These are phyloP conservation scores for Aegypius monachus DNA, from an alignment of 2,113 vertebrate species.

Conservation along the genomic window DNA sequence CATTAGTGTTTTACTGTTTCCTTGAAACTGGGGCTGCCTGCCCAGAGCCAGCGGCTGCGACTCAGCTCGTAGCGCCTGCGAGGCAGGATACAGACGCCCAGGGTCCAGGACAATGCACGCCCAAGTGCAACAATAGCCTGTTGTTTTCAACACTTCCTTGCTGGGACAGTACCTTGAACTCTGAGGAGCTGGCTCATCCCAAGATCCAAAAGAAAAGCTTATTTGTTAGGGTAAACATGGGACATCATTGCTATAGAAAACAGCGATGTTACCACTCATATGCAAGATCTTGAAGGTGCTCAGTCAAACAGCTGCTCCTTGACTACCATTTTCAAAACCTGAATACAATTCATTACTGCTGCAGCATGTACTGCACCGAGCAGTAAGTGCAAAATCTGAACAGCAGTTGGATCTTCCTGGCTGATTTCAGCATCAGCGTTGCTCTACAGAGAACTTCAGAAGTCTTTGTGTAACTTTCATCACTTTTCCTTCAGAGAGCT, in stretches of 20 bases:
- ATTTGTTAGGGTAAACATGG: neutral
- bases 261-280: neutral
- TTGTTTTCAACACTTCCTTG: conserved; percentile 38
- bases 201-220: neutral
- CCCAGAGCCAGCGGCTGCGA: neutral
- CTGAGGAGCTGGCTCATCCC: neutral
- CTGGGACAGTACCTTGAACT: neutral
- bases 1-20: neutral
- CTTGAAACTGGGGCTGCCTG: neutral
- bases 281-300: neutral
- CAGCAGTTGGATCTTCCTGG: neutral
- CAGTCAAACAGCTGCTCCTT: neutral
- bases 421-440: neutral
- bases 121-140: conserved; percentile 9
- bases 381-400: neutral
- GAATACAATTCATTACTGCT: neutral
- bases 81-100: conserved; percentile 19
- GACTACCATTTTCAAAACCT: neutral
- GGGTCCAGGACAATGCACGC: neutral
- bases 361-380: fast-evolving
- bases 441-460: neutral
- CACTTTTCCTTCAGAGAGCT: neutral
- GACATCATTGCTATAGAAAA: neutral
- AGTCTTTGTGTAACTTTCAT: neutral
- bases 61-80: fast-evolving